Evolutionary conservation across 2,888 invertebrate genomes (phyloP).

Genomic region (Plagodis dolabraria): DNA sequence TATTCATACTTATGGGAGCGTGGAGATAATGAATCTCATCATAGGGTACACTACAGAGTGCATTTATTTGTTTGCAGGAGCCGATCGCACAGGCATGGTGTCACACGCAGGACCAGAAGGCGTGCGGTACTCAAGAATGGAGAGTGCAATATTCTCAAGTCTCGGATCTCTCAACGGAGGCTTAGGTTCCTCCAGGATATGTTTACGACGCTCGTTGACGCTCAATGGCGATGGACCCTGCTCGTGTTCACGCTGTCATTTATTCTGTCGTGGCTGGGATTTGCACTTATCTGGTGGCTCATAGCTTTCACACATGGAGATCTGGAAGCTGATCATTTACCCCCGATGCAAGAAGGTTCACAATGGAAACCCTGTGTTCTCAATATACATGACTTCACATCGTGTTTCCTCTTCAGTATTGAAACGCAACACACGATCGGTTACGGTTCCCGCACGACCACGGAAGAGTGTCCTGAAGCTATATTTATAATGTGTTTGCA

Average conservation of each 20-base stretch:
- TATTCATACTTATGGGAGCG: conserved; percentile 63
- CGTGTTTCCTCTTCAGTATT: conserved; percentile 95
- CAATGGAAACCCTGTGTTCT: conserved; percentile 92
- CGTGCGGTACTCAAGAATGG: conserved; percentile 98
- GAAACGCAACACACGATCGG: conserved; percentile 97
- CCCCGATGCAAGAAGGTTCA: conserved; percentile 74
- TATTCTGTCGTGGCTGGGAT: conserved; percentile 93
- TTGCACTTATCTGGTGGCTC: conserved; percentile 94
- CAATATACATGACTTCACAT: conserved; percentile 92
- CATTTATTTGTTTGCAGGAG: conserved; percentile 83
- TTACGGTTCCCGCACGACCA: conserved; percentile 93
- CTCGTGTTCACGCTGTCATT: conserved; percentile 94
- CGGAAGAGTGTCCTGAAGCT: conserved; percentile 95
- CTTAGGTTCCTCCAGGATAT: conserved; percentile 92
- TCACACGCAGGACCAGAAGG: conserved; percentile 88
- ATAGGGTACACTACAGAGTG: conserved; percentile 49
- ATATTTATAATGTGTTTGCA: conserved; percentile 96
- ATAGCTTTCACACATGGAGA: conserved; percentile 95
- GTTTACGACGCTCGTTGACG: conserved; percentile 95
- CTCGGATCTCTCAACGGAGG: conserved; percentile 91
- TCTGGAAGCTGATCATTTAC: conserved; percentile 86
- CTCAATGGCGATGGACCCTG: conserved; percentile 96
- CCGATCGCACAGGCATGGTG: conserved; percentile 88
- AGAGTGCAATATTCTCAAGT: conserved; percentile 97
- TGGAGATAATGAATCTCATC: conserved; percentile 54